phyloP scores from a whole-genome alignment of 2,797 vertebrate genomes.

The Todus mexicanus region DNA sequence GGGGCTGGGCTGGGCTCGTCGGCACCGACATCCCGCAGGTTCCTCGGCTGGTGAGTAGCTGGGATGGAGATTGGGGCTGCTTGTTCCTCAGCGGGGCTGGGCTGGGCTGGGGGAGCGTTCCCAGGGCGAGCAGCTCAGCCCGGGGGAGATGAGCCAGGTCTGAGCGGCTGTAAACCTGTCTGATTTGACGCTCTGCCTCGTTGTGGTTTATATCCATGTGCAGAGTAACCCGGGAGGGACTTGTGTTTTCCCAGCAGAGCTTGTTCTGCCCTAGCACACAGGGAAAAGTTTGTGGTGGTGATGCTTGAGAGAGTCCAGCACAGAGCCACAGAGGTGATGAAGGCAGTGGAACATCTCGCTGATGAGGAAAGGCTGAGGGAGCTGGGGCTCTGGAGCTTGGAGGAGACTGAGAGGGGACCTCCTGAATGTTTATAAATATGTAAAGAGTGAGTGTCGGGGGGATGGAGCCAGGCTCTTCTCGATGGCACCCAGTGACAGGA shows the following conservation, averaged over 20 bases:
- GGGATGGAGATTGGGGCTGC: background rate
- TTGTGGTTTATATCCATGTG: accelerated
- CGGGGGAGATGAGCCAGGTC: no score
- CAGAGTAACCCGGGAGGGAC: accelerated
- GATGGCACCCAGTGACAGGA: no score
- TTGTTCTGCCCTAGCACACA: background rate
- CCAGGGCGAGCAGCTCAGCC: background rate
- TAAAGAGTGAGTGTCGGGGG: no score
- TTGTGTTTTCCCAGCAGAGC: background rate
- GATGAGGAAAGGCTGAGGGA: no score
- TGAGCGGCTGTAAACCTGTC: background rate
- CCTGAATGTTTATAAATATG: no score
- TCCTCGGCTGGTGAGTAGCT: constrained; percentile 35
- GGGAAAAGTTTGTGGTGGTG: background rate
- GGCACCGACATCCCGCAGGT: background rate
- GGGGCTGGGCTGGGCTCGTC: background rate
- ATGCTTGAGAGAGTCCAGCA: no score
- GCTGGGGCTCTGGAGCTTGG: no score
- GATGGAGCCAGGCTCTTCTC: no score
- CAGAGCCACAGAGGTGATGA: no score
- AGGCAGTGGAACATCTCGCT: no score
- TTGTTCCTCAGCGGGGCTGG: accelerated
- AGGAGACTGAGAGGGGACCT: no score
- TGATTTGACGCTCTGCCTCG: background rate
- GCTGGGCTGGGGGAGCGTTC: background rate